phyloP scores from a whole-genome alignment of 2,113 vertebrate genomes.

The Pitta sordida region DNA sequence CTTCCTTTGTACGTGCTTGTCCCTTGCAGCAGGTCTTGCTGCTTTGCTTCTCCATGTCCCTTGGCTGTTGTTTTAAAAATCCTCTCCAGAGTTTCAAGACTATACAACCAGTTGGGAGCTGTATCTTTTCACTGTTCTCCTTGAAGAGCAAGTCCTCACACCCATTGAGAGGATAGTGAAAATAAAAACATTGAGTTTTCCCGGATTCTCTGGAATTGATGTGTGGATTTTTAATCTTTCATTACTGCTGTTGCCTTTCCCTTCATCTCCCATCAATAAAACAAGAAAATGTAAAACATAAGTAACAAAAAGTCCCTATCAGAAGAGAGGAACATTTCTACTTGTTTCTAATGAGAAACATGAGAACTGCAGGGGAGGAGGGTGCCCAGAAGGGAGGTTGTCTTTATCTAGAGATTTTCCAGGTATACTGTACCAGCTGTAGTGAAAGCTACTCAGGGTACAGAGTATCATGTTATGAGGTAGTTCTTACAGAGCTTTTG shows the following conservation, averaged over 20 bases:
- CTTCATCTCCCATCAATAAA: background rate
- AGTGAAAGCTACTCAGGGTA: background rate
- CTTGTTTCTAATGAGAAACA: background rate
- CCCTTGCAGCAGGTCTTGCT: background rate
- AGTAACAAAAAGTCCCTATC: background rate
- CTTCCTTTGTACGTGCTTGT: background rate
- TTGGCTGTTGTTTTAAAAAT: constrained; percentile 4
- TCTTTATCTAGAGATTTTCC: background rate
- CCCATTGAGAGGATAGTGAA: background rate
- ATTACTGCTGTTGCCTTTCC: background rate
- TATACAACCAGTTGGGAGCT: background rate
- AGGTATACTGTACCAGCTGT: background rate
- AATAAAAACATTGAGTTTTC: background rate
- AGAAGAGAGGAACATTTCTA: background rate
- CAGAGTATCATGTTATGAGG: background rate
- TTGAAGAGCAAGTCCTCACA: background rate
- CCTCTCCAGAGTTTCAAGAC: background rate
- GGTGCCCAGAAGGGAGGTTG: background rate
- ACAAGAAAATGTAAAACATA: background rate
- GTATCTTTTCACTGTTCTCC: background rate
- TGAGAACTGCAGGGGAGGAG: background rate
- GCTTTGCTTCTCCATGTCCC: background rate
- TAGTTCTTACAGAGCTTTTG: background rate
- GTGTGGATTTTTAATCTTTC: background rate
- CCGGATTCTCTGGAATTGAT: background rate